These are phyloP conservation scores for Antheraea yamamai DNA, from an alignment of 2,888 invertebrate species.

Conservation along the genomic window DNA sequence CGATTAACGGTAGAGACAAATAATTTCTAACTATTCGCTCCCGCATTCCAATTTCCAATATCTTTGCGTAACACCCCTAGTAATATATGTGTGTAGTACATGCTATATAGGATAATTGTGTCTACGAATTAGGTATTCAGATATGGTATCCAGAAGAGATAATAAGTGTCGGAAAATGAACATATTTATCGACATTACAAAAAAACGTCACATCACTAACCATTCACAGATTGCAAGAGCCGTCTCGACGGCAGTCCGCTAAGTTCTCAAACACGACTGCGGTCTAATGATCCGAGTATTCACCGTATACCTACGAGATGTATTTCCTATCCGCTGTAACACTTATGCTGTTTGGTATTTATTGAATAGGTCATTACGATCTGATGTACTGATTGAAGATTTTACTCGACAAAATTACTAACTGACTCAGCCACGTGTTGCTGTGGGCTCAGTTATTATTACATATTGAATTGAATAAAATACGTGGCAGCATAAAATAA, in stretches of 20 bases:
- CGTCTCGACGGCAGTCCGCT: constrained; percentile 35
- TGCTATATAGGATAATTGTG: too few species aligned
- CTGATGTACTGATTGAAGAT: background rate
- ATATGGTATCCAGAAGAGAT: too few species aligned
- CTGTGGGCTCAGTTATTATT: too few species aligned
- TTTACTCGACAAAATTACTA: background rate
- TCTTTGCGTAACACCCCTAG: too few species aligned
- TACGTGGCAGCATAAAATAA: too few species aligned
- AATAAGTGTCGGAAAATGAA: background rate
- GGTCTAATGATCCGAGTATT: constrained; percentile 46
- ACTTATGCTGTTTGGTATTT: background rate
- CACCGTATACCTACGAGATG: constrained; percentile 10
- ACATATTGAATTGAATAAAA: too few species aligned
- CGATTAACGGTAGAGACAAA: too few species aligned
- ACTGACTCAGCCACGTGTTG: too few species aligned
- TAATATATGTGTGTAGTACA: too few species aligned
- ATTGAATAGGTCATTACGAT: background rate
- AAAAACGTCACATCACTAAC: constrained; percentile 27
- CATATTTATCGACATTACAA: constrained; percentile 16
- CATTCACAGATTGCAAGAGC: constrained; percentile 33
- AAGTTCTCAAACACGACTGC: constrained; percentile 47
- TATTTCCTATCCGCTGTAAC: background rate
- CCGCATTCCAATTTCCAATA: too few species aligned
- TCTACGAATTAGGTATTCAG: too few species aligned
- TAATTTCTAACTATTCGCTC: too few species aligned